These are phyloP conservation scores for Thereva nobilitata DNA, from an alignment of 2,888 invertebrate genomes.

Conservation along the genomic window DNA sequence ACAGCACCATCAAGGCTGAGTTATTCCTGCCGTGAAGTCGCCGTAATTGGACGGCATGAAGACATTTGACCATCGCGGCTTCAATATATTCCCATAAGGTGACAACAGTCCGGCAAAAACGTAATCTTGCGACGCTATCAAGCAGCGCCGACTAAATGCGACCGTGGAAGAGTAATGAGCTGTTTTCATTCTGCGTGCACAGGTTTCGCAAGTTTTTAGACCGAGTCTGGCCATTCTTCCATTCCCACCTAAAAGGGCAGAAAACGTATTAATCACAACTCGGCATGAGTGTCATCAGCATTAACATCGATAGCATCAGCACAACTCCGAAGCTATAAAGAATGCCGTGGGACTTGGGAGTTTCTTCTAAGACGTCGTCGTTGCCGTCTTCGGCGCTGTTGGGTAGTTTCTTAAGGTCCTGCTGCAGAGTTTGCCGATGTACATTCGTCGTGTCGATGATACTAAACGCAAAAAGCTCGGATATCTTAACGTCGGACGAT, in stretches of 20 bases:
- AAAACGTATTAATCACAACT: constrained; percentile 31
- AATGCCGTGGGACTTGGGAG: constrained; percentile 8
- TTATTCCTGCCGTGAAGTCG: too few relatives aligned
- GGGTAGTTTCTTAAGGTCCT: constrained; percentile 19
- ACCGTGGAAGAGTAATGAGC: constrained; percentile 21
- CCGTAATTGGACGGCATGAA: constrained; percentile 24
- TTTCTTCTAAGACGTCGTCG: too few relatives aligned
- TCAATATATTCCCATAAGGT: constrained; percentile 23
- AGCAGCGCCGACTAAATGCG: constrained; percentile 26
- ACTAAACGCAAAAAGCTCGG: constrained; percentile 11
- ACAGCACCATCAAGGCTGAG: too few relatives aligned
- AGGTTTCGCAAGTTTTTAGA: constrained; percentile 24
- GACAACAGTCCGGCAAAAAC: constrained; percentile 23
- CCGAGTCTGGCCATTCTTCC: background rate
- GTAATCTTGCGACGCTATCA: constrained; percentile 19
- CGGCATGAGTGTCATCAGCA: constrained; percentile 25
- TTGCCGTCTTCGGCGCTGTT: background rate
- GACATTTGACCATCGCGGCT: constrained; percentile 23
- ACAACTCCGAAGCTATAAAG: constrained; percentile 8
- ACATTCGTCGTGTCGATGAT: background rate
- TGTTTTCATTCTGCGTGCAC: constrained; percentile 9
- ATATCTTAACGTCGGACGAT: constrained; percentile 16
- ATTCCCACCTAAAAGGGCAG: constrained; percentile 27
- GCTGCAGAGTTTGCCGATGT: background rate
- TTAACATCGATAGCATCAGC: constrained; percentile 29